Conservation (phyloP, 2,888 invertebrate species). For the Apamea sordens region DNA sequence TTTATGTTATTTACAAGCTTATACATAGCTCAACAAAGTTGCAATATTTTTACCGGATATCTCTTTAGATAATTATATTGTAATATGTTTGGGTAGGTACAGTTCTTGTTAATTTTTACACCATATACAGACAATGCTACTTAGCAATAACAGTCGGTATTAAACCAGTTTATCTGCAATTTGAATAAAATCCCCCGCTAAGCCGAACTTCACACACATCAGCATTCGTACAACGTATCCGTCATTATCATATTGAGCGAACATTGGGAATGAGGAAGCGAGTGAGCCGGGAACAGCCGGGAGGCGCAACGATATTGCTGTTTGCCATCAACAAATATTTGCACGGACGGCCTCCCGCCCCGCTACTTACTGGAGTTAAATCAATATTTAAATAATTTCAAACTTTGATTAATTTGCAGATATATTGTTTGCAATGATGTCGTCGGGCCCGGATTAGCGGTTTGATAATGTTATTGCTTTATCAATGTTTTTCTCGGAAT, state of each 20-base stretch:
- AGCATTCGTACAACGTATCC: conserved; percentile 79
- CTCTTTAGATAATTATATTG: neutral
- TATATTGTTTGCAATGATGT: conserved; percentile 88
- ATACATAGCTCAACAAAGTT: neutral
- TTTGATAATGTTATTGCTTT: conserved; percentile 60
- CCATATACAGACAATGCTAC: conserved; percentile 28
- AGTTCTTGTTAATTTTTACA: conserved; percentile 1
- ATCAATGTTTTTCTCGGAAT: conserved; percentile 25
- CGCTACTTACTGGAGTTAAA: conserved; percentile 89
- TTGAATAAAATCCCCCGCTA: conserved; percentile 75
- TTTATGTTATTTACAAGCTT: neutral
- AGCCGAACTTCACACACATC: conserved; percentile 80
- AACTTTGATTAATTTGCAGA: conserved; percentile 90
- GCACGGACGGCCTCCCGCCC: conserved; percentile 75
- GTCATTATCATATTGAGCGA: conserved; percentile 86
- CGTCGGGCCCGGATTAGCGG: conserved; percentile 76
- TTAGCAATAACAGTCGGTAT: conserved; percentile 46
- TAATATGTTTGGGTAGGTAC: neutral
- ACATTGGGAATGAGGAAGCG: conserved; percentile 73
- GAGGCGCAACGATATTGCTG: conserved; percentile 88
- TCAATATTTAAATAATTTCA: conserved; percentile 90
- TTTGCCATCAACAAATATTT: conserved; percentile 86
- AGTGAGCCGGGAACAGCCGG: conserved; percentile 76
- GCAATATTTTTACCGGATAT: neutral
- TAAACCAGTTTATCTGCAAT: conserved; percentile 71